Conservation (phyloP, 2,113 vertebrate genomes). For the pig (Sus scrofa) region T2T-Sscrofa CM000812.6:103459501-103460000, state of each 20-base stretch:
- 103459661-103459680: not conserved
- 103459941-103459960: not conserved
- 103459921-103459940: not conserved
- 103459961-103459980: not conserved
- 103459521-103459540: not conserved
- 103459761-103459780: constrained; percentile 53
- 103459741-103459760: constrained; percentile 53
- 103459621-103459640: not conserved
- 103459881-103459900: not conserved
- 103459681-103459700: not conserved
- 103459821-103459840: constrained; percentile 61
- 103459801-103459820: constrained; percentile 67
- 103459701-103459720: constrained; percentile 28
- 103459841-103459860: constrained; percentile 48
- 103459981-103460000: not conserved
- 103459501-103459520: not conserved
- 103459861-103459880: constrained; percentile 3
- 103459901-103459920: not conserved
- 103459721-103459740: constrained; percentile 60
- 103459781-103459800: constrained; percentile 58
- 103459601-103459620: not conserved
- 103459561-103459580: not conserved
- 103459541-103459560: constrained; percentile 12
- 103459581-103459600: not conserved
- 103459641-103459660: not conserved